phyloP scores from a whole-genome alignment of 2,888 invertebrate genomes.

The Ophion ventricosus region DNA sequence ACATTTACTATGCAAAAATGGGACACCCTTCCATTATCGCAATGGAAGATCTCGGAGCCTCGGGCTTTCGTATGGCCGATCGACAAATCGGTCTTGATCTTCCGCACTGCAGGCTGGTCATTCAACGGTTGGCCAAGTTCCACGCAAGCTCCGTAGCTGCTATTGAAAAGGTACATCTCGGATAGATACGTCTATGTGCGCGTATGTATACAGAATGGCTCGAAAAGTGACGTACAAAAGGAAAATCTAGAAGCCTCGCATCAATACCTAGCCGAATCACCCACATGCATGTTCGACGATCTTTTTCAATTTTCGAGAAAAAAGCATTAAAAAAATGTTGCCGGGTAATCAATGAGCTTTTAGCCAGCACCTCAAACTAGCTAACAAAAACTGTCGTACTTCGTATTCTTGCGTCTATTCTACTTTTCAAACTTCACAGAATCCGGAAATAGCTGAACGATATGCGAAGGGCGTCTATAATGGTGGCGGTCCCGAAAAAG shows the following conservation, averaged over 20 bases:
- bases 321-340: no score
- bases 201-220: no score
- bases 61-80: conserved; percentile 84
- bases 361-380: not conserved
- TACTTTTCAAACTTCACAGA: conserved; percentile 64
- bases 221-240: not conserved
- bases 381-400: not conserved
- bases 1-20: conserved; percentile 71
- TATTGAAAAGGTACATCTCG: conserved; percentile 83
- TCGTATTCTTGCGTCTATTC: not conserved
- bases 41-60: conserved; percentile 85
- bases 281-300: no score
- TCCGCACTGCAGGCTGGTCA: conserved; percentile 83
- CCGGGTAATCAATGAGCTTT: not conserved
- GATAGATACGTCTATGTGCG: not conserved
- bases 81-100: conserved; percentile 85
- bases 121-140: conserved; percentile 84
- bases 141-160: conserved; percentile 85
- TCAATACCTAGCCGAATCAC: no score
- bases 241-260: no score
- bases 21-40: conserved; percentile 81
- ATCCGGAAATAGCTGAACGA: conserved; percentile 68
- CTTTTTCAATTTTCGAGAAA: not conserved
- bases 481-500: conserved; percentile 30
- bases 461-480: conserved; percentile 71